Base-by-base conservation (phyloP, 2,888 invertebrate genomes). In the Drosophila anceps region DNA sequence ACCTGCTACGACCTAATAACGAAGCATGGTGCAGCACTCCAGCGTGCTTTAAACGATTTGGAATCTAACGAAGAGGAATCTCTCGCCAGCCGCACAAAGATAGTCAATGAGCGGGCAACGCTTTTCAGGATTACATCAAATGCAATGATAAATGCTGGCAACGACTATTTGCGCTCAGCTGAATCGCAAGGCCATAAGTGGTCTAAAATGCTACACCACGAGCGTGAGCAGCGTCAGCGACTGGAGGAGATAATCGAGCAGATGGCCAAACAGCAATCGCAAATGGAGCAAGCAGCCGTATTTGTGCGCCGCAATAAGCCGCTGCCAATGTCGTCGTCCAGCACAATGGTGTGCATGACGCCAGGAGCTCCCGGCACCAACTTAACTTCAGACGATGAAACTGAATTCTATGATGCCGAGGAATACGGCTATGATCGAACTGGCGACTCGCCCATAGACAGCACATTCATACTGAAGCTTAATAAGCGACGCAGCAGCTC, bases 191-290 rank as follows among this genome's bases (percentile, higher is more conserved):
- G 98, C 58, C 96, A 96, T 69, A 97, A 98, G 82, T 98, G 99
- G 97, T 97, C 97, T 81, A 96, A 97, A 82, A 95, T 98, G 92
- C 93, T 99, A 75, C 97, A 98, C 84, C 97, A 98, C 93, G 99
- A 99, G 92, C 96, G 98, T 27, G 98, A 99, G 81, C 98, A 99
- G 93, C 96, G 98, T 89, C 95, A 96, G 92, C 95, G 98, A 53
- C 94, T 98, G 75, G 98, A 98, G 91, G 98, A 98, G 91, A 98
- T 99, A 94, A 98, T 99, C 18, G 99, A 99, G 92, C 98, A 98
- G 90, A 94, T 99, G 73, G 99, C 99, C 15, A 95, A 98, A 81
- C 99, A 99, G 92, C 99, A 99, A 93, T 98, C 98, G 65, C 97
- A 96, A 87, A 94, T 99, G 79, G 99, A 99, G 93, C 97, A 98